Conservation (phyloP, 1,140 invertebrate species). For the Drosophila tristis region DNA sequence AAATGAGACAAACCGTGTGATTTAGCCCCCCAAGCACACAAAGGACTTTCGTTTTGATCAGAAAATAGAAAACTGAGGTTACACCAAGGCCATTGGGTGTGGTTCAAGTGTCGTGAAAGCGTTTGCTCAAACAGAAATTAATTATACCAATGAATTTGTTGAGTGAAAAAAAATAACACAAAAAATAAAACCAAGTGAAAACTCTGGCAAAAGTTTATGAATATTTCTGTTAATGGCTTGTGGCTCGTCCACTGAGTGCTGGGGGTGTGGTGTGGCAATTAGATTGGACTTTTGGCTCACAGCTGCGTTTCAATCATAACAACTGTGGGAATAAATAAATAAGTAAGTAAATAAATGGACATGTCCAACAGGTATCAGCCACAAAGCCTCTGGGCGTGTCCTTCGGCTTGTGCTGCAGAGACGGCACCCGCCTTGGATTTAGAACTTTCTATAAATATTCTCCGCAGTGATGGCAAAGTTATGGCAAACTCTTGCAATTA, state of each 20-base stretch:
- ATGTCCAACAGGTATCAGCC: conserved; percentile 44
- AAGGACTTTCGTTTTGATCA: conserved; percentile 64
- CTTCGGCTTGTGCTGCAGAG: conserved; percentile 5
- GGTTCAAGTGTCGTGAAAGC: conserved; percentile 47
- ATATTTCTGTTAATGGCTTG: conserved; percentile 47
- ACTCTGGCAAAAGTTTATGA: conserved; percentile 44
- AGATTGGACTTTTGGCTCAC: conserved; percentile 46
- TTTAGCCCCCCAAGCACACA: conserved; percentile 56
- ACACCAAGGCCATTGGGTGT: conserved; percentile 34
- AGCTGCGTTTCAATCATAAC: conserved; percentile 17
- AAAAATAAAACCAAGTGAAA: conserved; percentile 7
- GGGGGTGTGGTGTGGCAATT: neutral
- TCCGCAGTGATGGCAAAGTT: conserved; percentile 50
- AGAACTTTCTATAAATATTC: conserved; percentile 56
- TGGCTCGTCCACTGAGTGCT: neutral
- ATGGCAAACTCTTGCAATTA: conserved; percentile 75
- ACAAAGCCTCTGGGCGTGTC: conserved; percentile 22
- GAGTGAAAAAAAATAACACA: neutral
- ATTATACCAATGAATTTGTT: conserved; percentile 50
- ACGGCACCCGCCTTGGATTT: conserved; percentile 24
- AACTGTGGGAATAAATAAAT: conserved; percentile 38
- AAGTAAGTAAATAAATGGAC: conserved; percentile 11
- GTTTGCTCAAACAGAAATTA: conserved; percentile 39
- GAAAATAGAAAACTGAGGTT: conserved; percentile 48
- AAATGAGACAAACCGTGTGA: conserved; percentile 75